phyloP scores from a whole-genome alignment of 2,888 invertebrate genomes.

The Quadroppia sp. region DNA sequence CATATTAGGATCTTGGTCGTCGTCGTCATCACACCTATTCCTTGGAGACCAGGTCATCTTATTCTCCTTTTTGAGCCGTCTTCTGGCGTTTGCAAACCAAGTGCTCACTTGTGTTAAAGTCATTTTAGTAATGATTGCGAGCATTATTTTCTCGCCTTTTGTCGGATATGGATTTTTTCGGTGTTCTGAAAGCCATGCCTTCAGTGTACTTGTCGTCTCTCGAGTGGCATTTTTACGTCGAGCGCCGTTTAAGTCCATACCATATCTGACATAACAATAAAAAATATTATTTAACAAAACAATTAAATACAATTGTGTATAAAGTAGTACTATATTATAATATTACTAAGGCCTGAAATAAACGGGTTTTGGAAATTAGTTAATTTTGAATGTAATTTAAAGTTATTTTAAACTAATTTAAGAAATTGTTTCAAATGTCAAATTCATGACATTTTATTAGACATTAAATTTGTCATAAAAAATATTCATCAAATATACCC shows the following conservation, averaged over 20 bases:
- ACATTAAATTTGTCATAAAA: no score
- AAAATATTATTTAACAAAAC: no score
- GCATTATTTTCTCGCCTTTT: constrained; percentile 98
- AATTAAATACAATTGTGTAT: no score
- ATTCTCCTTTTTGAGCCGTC: constrained; percentile 70
- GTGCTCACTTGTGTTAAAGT: constrained; percentile 77
- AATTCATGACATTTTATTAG: no score
- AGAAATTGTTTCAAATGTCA: no score
- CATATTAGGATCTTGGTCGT: constrained; percentile 56
- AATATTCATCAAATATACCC: no score
- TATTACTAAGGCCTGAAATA: no score
- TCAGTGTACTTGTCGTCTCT: constrained; percentile 95
- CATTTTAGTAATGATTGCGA: constrained; percentile 99
- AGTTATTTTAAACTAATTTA: no score
- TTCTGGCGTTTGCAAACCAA: constrained; percentile 60
- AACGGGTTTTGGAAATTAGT: no score
- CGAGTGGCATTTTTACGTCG: constrained; percentile 96
- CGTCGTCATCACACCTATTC: constrained; percentile 87
- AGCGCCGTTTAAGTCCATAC: constrained; percentile 90
- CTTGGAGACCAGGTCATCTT: constrained; percentile 99
- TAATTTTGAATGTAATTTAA: no score
- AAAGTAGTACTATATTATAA: no score
- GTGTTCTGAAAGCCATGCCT: constrained; percentile 97
- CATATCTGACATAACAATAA: constrained; percentile 73
- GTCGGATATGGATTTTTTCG: constrained; percentile 99